Base-by-base conservation (phyloP, 2,113 vertebrate genomes). In the Scomber colias region DNA sequence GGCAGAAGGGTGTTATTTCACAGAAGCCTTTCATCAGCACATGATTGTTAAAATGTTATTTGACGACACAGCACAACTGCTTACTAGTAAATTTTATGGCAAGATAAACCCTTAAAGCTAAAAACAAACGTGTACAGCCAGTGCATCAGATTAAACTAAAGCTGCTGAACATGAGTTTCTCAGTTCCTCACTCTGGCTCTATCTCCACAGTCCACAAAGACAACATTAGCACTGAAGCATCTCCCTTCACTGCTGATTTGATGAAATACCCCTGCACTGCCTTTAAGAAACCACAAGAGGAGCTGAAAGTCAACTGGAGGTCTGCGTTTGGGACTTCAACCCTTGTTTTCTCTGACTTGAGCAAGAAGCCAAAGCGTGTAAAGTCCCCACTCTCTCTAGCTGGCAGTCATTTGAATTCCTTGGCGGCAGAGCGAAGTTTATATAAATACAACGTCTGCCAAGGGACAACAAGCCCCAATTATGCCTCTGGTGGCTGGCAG, bases 251-350 rank as follows among this genome's bases (percentile, higher is more conserved):
- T 57, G n/a, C 54, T 49, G 85, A 82, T 78, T 90, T 98, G 83
- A 92, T 98, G 77, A 97, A 96, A 83, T 98, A 96, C 84, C 97
- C 96, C 55, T 97, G 94, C 91, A 97, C 92, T 59, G 87, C 92
- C 45, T 98, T 99, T 85, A 86, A 86, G 84, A 97, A 97, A 83
- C 93, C 94, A 13, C 91, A 71, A 50, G 89, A 92, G 77, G 95
- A 97, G 92, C 87, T 96, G 79, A 99, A 97, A 94, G 92, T 99
- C 83, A 97, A 97, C 88, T 95, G 96, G 88, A 96, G 91, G 86
- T 92, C 97, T n/a, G 95, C 86, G 1, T 97, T 99, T 83, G 97
- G 97, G 82, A 96, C 91, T 55, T 90, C 96, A 75, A 98, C 97
- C 24, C 94, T 98, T 55, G 91, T 98, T 77, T 89, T 98, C 89